Evolutionary conservation across 2,797 vertebrate genomes (phyloP).

Genomic region (Alca torda): DNA sequence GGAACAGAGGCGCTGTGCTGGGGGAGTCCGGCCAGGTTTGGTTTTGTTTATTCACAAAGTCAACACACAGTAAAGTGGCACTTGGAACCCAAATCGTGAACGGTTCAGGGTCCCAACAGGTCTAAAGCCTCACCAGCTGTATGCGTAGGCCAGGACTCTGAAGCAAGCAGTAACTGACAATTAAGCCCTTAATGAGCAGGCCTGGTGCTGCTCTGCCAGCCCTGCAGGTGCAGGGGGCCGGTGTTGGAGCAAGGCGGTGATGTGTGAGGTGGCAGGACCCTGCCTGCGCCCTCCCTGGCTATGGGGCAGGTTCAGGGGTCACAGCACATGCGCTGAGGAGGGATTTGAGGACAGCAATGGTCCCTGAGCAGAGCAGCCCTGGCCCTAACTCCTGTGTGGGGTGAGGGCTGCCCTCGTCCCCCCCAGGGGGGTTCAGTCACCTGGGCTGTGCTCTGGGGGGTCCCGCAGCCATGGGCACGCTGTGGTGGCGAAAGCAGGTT

Average conservation of each 20-base stretch:
- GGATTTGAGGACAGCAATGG: not conserved
- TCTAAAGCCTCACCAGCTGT: not conserved
- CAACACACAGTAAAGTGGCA: fast-evolving
- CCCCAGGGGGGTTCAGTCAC: not conserved
- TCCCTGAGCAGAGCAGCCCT: not conserved
- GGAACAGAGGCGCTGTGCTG: not conserved
- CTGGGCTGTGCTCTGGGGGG: not conserved
- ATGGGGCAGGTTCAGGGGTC: not conserved
- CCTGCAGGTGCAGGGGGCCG: fast-evolving
- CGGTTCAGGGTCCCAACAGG: fast-evolving
- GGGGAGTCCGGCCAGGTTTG: not conserved
- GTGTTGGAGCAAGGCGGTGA: not conserved
- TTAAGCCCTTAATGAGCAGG: fast-evolving
- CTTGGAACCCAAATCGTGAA: fast-evolving
- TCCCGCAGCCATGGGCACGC: fast-evolving
- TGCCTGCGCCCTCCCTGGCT: too few species aligned
- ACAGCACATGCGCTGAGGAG: not conserved
- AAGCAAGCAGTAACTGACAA: not conserved
- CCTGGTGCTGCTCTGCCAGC: not conserved
- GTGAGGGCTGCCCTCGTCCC: not conserved
- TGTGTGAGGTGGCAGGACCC: not conserved
- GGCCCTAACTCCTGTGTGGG: fast-evolving
- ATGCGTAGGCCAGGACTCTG: fast-evolving
- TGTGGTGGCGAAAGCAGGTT: fast-evolving
- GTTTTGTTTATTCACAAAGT: not conserved